phyloP scores from a whole-genome alignment of 2,113 vertebrate genomes.

The Scomber colias region DNA sequence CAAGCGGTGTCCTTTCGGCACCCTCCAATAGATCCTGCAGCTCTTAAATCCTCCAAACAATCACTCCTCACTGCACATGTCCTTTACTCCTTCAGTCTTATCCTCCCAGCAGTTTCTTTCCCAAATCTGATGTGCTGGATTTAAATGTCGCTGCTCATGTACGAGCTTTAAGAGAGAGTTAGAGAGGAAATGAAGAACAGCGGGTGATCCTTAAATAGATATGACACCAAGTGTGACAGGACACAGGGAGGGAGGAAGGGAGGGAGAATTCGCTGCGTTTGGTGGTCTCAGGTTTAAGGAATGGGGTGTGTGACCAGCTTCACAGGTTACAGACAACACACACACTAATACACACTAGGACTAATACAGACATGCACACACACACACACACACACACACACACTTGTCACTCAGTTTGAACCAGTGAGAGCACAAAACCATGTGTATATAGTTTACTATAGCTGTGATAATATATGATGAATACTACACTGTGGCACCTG shows the following conservation, averaged over 20 bases:
- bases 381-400: constrained; percentile 7
- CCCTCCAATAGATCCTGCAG: not conserved
- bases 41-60: constrained; percentile 21
- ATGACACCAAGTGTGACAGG: constrained; percentile 72
- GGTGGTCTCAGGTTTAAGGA: constrained; percentile 73
- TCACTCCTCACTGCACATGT: constrained; percentile 8
- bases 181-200: constrained; percentile 66
- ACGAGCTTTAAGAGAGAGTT: constrained; percentile 53
- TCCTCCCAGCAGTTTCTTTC: constrained; percentile 2
- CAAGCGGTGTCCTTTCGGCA: not conserved
- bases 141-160: constrained; percentile 61
- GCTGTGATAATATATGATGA: constrained; percentile 4
- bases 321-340: constrained; percentile 48
- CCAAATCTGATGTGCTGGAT: constrained; percentile 26
- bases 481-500: not conserved
- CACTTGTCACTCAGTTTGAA: constrained; percentile 26
- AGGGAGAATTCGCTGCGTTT: constrained; percentile 61
- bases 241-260: constrained; percentile 49
- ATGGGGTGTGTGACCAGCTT: constrained; percentile 46
- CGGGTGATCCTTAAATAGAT: constrained; percentile 78
- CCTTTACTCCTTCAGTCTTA: constrained; percentile 17
- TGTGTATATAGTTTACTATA: constrained; percentile 11
- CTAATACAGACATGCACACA: constrained; percentile 23
- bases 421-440: constrained; percentile 12
- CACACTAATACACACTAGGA: constrained; percentile 3